These are phyloP conservation scores for Drosophila serrata DNA, from an alignment of 1,140 invertebrate species.

Conservation along the genomic window DNA sequence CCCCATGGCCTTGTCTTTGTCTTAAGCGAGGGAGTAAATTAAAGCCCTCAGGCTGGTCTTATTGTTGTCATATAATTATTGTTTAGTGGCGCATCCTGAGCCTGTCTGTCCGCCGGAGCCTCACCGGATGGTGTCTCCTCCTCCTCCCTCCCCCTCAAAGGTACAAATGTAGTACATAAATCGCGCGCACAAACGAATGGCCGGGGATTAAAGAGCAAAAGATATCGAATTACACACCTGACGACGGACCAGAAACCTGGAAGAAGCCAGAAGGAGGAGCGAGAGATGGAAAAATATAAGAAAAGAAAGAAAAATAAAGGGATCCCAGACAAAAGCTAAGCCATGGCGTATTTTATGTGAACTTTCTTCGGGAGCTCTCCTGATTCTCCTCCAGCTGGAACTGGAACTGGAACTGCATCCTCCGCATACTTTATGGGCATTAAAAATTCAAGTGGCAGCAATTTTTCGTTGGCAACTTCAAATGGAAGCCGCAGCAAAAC, in stretches of 20 bases:
- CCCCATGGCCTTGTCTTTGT: slow-evolving; percentile 36
- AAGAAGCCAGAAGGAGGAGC: too few relatives aligned
- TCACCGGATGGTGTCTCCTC: slow-evolving; percentile 48
- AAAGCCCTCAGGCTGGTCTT: slow-evolving; percentile 35
- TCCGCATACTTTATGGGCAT: slow-evolving; percentile 84
- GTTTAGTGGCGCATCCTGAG: slow-evolving; percentile 80
- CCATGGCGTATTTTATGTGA: slow-evolving; percentile 80
- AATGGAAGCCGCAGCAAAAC: slow-evolving; percentile 71
- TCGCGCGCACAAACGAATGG: slow-evolving; percentile 82
- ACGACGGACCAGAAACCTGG: slow-evolving; percentile 54
- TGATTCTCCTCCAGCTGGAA: slow-evolving; percentile 10
- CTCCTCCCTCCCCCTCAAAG: slow-evolving; percentile 27
- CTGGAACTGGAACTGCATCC: slow-evolving; percentile 50
- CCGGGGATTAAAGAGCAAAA: slow-evolving; percentile 81
- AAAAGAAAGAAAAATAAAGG: slow-evolving; percentile 5
- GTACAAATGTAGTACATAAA: slow-evolving; percentile 83
- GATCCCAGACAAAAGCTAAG: slow-evolving; percentile 76
- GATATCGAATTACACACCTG: slow-evolving; percentile 85
- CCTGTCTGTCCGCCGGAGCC: slow-evolving; percentile 62
- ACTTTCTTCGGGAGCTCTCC: slow-evolving; percentile 69
- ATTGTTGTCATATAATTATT: slow-evolving; percentile 84
- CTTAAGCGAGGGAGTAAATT: slow-evolving; percentile 36
- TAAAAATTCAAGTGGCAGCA: slow-evolving; percentile 85
- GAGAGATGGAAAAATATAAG: neutral
- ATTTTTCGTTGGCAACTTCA: slow-evolving; percentile 85